Conservation (phyloP, 2,888 invertebrate species). For the Stenurella melanura region DNA sequence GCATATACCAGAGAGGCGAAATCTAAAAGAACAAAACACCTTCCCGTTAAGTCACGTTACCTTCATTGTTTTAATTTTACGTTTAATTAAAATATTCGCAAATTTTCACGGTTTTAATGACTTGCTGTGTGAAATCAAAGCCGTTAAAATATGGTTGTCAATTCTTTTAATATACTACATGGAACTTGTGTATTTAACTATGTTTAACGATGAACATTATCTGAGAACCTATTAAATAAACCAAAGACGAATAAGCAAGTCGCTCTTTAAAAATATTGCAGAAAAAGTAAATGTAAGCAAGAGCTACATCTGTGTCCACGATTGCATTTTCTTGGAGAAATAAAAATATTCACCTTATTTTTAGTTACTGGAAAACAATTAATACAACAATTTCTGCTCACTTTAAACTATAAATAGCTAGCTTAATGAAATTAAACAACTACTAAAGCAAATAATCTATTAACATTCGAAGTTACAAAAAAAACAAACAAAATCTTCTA, state of each 20-base stretch:
- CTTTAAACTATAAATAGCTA: too few species aligned
- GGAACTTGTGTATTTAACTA: neutral
- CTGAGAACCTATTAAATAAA: slow-evolving; percentile 1
- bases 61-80: slow-evolving; percentile 22
- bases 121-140: slow-evolving; percentile 11
- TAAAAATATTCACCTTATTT: too few species aligned
- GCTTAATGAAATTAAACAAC: too few species aligned
- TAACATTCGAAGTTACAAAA: too few species aligned
- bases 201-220: slow-evolving; percentile 2
- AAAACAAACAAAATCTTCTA: too few species aligned
- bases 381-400: too few species aligned
- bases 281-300: neutral
- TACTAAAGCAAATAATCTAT: too few species aligned
- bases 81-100: slow-evolving; percentile 16
- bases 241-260: neutral
- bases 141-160: neutral
- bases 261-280: neutral
- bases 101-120: slow-evolving; percentile 14
- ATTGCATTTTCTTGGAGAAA: too few species aligned
- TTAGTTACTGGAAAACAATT: too few species aligned
- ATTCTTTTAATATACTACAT: neutral
- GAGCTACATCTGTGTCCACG: too few species aligned
- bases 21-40: slow-evolving; percentile 8
- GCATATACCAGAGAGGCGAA: neutral
- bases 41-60: slow-evolving; percentile 12